phyloP scores from a whole-genome alignment of 1,140 invertebrate species.

The Trypoxylus dichotomus region DNA sequence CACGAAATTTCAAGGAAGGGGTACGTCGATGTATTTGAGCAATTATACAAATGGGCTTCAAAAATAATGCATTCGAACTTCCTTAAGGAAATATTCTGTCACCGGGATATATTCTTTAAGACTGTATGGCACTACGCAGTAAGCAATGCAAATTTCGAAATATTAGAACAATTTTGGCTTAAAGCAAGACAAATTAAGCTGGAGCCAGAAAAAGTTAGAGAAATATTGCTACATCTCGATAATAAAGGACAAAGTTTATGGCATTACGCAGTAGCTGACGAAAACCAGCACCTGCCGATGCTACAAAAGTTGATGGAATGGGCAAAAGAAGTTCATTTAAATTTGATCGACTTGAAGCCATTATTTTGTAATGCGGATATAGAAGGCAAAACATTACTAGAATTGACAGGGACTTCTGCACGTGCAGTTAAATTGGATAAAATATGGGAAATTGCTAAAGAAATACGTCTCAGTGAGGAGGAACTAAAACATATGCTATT shows the following conservation, averaged over 20 bases:
- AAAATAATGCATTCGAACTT: not conserved
- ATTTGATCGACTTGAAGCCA: not conserved
- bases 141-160: not conserved
- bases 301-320: not conserved
- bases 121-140: not conserved
- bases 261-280: not conserved
- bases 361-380: not conserved
- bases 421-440: not conserved
- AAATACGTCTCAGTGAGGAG: not conserved
- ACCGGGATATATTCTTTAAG: not conserved
- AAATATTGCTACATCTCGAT: not conserved
- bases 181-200: not conserved
- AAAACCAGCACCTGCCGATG: not conserved
- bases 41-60: not conserved
- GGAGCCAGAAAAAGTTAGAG: not conserved
- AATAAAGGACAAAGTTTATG: not conserved
- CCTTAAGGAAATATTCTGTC: not conserved
- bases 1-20: not conserved
- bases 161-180: not conserved
- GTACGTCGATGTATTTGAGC: not conserved
- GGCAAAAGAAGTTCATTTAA: not conserved
- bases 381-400: not conserved
- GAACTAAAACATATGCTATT: not conserved
- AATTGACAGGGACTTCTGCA: not conserved
- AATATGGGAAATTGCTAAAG: not conserved